Conservation (phyloP, 2,113 vertebrate genomes). For the Calypte anna region DNA sequence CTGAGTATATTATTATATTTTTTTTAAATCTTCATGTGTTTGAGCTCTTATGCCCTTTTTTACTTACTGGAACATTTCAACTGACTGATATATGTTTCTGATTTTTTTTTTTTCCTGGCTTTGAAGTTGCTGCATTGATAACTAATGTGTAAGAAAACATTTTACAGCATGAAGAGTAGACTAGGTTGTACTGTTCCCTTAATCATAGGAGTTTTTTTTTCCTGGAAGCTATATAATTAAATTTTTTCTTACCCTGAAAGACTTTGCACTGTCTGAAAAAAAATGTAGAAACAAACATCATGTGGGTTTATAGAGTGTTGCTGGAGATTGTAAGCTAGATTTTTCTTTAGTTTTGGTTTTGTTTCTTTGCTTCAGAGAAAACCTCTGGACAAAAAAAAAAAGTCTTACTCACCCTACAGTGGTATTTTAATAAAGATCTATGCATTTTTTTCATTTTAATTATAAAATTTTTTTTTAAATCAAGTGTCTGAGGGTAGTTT, state of each 20-base stretch:
- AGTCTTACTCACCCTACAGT: neutral
- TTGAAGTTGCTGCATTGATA: neutral
- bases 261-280: neutral
- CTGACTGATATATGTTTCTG: neutral
- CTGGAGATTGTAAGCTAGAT: neutral
- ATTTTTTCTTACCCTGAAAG: neutral
- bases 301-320: neutral
- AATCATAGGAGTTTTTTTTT: neutral
- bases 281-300: neutral
- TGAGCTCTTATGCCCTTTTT: neutral
- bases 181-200: neutral
- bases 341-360: conserved; percentile 5
- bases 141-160: neutral
- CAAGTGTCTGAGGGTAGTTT: neutral
- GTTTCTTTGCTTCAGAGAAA: neutral
- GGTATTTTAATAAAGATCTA: neutral
- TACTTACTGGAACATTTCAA: neutral
- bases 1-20: neutral
- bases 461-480: neutral
- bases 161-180: neutral
- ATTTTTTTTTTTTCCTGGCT: neutral
- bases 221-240: neutral
- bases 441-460: neutral
- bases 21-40: neutral
- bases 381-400: neutral